Evolutionary conservation across 2,888 invertebrate species (phyloP).

Genomic region (Teleogryllus oceanicus): DNA sequence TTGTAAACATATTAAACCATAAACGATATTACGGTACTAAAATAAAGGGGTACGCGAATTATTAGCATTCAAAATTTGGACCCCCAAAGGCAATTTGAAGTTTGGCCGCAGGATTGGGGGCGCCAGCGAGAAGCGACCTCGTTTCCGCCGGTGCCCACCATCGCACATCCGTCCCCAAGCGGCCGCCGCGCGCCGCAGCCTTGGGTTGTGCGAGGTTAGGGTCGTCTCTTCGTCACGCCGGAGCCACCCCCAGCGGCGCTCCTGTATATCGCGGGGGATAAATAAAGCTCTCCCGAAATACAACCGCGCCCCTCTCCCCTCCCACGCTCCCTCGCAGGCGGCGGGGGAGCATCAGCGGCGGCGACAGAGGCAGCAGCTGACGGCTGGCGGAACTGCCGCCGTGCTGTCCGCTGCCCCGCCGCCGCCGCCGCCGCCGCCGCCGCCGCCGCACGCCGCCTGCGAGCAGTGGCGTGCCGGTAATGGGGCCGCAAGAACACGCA

Average conservation of each 20-base stretch:
- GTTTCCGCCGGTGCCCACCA: no score
- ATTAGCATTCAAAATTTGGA: no score
- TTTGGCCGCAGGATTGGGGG: no score
- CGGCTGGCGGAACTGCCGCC: background rate
- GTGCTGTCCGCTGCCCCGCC: background rate
- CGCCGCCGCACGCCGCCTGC: background rate
- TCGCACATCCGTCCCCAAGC: background rate
- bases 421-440: background rate
- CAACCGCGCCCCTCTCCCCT: background rate
- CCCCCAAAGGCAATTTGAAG: no score
- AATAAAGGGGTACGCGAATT: no score
- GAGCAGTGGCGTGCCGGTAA: background rate
- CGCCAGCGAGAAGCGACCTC: no score
- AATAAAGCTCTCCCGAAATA: constrained; percentile 38
- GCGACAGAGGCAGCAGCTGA: background rate
- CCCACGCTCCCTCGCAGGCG: background rate
- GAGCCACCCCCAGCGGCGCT: constrained; percentile 6
- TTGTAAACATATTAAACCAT: no score
- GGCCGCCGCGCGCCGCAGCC: background rate
- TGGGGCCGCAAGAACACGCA: background rate
- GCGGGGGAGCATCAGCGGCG: background rate
- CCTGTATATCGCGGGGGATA: constrained; percentile 36
- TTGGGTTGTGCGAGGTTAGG: constrained; percentile 31
- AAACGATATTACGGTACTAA: no score
- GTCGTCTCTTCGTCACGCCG: constrained; percentile 24